Evolutionary conservation across 2,113 vertebrate species (phyloP), one percentile per base, ranked within the genome.

Genomic region (Amazona vittata): DNA sequence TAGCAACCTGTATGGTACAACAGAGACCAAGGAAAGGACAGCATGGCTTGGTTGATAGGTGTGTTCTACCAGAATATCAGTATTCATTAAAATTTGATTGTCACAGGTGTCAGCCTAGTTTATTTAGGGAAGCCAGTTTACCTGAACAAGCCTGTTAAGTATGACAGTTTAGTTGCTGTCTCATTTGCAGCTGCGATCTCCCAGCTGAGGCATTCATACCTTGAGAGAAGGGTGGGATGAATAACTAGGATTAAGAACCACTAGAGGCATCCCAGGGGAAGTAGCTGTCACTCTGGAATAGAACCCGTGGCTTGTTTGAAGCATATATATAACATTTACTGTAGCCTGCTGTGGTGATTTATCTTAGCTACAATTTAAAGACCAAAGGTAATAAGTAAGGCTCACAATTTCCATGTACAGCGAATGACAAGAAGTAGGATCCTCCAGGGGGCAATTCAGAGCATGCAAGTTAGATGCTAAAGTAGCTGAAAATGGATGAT

Each of bases 401-500:
- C 62, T 75, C 65, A 52, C 74, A 93, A 87, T 93, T 96, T 91
- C 74, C 44, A 44, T 31, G 57, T 79, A 50, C 35, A 89, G 62
- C 65, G 81, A 68, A 64, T 87, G 83, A 94, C 47, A 87, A 89
- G 80, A 94, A 86, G 81, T 37, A 93, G 62, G 69, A 71, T 95
- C 65, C 91, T 97, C 83, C 19, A 43, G 74, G 65, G 95, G 57
- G 8, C 74, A 91, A 91, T 95, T 96, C 80, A 55, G 52, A 94
- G 39, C 47, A 81, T 50, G 73, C 53, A 95, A 93, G 86, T 93
- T 63, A 91, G 81, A 70, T 49, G 44, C 49, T 85, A 53, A 91
- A 95, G 87, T 59, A 90, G 70, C 75, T 93, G 84, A 85, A 93
- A 96, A 91, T 85, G 57, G 87, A 94, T 95, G 64, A 68, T 84